Percentiles rank a stretch among this genome's conserved stretches.
These are phyloP conservation scores for Peromyscus maniculatus DNA, from an alignment of 2,113 vertebrate genomes.

Conservation along the genomic window DNA sequence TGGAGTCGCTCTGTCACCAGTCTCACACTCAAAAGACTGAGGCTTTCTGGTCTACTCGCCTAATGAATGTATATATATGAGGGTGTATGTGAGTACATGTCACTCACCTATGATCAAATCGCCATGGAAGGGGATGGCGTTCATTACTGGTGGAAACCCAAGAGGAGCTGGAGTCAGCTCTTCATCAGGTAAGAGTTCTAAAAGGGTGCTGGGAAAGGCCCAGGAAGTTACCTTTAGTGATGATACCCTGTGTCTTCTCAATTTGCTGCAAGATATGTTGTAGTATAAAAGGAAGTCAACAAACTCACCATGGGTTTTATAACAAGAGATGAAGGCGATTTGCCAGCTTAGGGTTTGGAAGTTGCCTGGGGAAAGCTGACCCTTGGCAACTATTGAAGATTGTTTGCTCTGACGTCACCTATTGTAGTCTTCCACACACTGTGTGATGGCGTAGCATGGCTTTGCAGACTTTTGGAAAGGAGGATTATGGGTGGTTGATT, in stretches of 20 bases:
- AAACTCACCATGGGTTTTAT: neutral
- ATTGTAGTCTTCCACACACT: slow-evolving; percentile 40
- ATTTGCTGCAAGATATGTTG: neutral
- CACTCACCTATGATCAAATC: slow-evolving; percentile 16
- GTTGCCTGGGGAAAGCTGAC: neutral
- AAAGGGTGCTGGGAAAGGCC: slow-evolving; percentile 28
- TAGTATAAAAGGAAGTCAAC: neutral
- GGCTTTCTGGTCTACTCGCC: slow-evolving; percentile 1
- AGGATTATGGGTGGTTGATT: slow-evolving; percentile 53
- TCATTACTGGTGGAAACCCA: slow-evolving; percentile 13
- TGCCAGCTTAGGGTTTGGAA: neutral
- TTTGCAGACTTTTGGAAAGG: slow-evolving; percentile 58
- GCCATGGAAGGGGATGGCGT: neutral
- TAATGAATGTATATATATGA: slow-evolving; percentile 62
- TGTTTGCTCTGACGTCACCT: neutral
- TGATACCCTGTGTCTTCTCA: slow-evolving; percentile 6
- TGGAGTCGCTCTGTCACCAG: slow-evolving; percentile 34
- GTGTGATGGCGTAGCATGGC: neutral
- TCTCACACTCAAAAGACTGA: slow-evolving; percentile 7
- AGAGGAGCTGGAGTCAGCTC: slow-evolving; percentile 1
- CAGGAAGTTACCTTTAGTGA: neutral
- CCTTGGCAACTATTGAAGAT: neutral
- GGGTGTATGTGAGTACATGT: slow-evolving; percentile 2
- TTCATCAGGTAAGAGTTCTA: slow-evolving; percentile 8
- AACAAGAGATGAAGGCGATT: neutral